Percentiles rank a stretch among this genome's conserved stretches.
phyloP scores from a whole-genome alignment of 2,888 invertebrate species.

The Mythimna lalbum region DNA sequence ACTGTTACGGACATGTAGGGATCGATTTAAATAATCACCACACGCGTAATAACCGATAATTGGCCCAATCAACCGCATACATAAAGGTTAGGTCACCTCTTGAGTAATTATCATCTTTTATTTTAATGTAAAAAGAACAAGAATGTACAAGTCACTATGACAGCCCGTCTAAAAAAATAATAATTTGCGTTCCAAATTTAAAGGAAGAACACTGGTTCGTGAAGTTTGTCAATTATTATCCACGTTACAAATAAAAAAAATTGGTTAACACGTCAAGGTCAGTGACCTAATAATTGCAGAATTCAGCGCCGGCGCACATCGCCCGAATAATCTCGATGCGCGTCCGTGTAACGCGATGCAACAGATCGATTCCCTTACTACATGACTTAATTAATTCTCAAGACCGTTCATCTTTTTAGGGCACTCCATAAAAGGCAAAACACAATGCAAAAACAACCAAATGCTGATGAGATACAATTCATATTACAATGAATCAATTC shows the following conservation, averaged over 20 bases:
- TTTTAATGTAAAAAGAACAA: constrained; percentile 49
- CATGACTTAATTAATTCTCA: constrained; percentile 86
- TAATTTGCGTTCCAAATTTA: constrained; percentile 44
- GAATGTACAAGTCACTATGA: constrained; percentile 30
- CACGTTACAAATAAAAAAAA: constrained; percentile 20
- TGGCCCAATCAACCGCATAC: constrained; percentile 60
- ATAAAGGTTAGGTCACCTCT: constrained; percentile 64
- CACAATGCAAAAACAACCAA: constrained; percentile 32
- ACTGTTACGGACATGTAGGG: constrained; percentile 45
- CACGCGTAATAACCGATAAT: constrained; percentile 57
- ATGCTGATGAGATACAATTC: constrained; percentile 14
- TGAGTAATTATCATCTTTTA: constrained; percentile 56
- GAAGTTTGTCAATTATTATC: constrained; percentile 45
- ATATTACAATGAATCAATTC: constrained; percentile 27
- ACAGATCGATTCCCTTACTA: constrained; percentile 83
- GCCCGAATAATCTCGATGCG: constrained; percentile 71
- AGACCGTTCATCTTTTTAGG: constrained; percentile 70
- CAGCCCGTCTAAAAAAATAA: constrained; percentile 26
- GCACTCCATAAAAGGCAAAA: constrained; percentile 31
- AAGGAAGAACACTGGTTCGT: constrained; percentile 32
- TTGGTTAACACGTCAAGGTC: constrained; percentile 52
- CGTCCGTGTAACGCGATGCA: constrained; percentile 82
- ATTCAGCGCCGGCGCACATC: constrained; percentile 59
- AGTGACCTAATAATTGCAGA: constrained; percentile 61
- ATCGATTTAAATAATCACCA: constrained; percentile 49